A percentile compares a stretch with the other conserved stretches of the same genome.
Conservation (phyloP, 2,113 vertebrate species). For the Lycaon pictus region DNA sequence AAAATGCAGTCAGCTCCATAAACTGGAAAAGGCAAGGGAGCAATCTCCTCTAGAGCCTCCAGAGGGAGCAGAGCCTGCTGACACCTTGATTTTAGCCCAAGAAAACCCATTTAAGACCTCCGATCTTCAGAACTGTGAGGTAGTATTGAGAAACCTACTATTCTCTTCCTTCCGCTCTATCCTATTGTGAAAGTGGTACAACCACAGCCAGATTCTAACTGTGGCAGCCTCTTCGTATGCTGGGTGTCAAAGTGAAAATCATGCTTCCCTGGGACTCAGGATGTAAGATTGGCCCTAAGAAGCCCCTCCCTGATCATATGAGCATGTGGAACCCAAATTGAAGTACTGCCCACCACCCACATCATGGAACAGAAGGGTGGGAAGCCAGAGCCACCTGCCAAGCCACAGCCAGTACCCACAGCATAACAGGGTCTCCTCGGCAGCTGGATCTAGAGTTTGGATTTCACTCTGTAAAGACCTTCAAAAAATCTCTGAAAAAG, state of each 20-base stretch:
- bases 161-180: not conserved
- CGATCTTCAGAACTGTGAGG: not conserved
- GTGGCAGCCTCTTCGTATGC: constrained; percentile 89
- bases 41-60: not conserved
- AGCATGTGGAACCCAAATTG: constrained; percentile 86
- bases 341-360: not conserved
- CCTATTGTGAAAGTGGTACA: accelerated
- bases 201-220: not conserved
- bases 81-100: accelerated
- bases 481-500: not conserved
- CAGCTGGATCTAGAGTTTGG: not conserved
- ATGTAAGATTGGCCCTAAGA: constrained; percentile 98
- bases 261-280: constrained; percentile 83
- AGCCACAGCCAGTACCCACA: not conserved
- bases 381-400: not conserved
- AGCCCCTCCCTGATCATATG: constrained; percentile 97
- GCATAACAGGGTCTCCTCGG: not conserved
- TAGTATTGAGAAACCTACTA: not conserved
- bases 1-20: not conserved
- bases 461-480: not conserved
- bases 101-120: not conserved
- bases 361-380: not conserved
- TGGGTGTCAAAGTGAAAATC: constrained; percentile 83
- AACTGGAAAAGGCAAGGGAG: not conserved
- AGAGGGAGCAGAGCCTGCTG: not conserved